Base-by-base conservation (phyloP, 2,888 invertebrate genomes). In the Melanostoma mellinum region DNA sequence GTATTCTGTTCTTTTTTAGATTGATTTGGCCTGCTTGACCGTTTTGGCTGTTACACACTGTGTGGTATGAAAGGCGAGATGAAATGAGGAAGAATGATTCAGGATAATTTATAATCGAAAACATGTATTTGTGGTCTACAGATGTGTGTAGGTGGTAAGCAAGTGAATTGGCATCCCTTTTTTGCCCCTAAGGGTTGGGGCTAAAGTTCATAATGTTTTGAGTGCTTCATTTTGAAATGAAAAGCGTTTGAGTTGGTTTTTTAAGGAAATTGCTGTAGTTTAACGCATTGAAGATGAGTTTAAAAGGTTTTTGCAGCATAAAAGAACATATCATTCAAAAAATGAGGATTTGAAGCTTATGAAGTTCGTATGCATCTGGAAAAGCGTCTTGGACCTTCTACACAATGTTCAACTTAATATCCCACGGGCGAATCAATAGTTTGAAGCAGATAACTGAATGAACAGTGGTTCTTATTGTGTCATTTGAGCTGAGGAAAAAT, bases 71-170 rank as follows among this genome's bases (percentile, higher is more conserved):
- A 6, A 58, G 60, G 6, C 46, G 33, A 35, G 30, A 69, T 65
- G 56, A 79, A 71, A 84, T 75, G 79, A 71, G 69, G 79, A 79
- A 74, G 79, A 79, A 84, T 84, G 79, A 79, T 79, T 79, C 79
- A 52, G 74, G 71, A 75, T 84, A 79, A 79, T 84, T 79, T 84
- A 78, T 84, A 84, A 84, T 74, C 74, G 67, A 63, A 68, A 78
- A 72, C 68, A 73, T 76, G 67, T 77, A 56, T 68, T 72, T 81
- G 77, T 55, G 75, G 71, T 71, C 61, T 33, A 71, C 3, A 8
- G n/a, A 46, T 46, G 10, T 10, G 10, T 9, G n/a, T 42, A 42
- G n/a, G 32, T 42, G 58, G n/a, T 42, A 5, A 60, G 40, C 44
- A 44, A 60, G 58, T 60, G 58, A 60, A 42, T 60, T 33, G 33